Evolutionary conservation across 2,113 vertebrate genomes (phyloP).

Genomic region (Varanus salvator): DNA sequence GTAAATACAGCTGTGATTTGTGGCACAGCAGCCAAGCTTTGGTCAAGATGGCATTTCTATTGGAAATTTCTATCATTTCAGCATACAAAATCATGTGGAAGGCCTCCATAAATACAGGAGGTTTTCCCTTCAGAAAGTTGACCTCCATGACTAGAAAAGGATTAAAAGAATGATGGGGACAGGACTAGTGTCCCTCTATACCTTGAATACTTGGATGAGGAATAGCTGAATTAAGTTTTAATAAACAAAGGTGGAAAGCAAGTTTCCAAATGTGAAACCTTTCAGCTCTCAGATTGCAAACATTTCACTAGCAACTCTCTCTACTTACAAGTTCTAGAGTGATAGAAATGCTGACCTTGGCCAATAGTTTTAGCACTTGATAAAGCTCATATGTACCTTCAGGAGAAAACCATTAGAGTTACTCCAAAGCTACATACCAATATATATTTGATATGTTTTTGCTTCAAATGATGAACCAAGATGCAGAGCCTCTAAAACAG

Average conservation of each 20-base stretch:
- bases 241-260: neutral
- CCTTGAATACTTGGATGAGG: no score
- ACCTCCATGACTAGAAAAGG: no score
- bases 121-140: no score
- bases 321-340: neutral
- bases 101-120: no score
- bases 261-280: no score
- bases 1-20: neutral
- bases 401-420: neutral
- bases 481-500: slow-evolving; percentile 13
- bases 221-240: no score
- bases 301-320: neutral
- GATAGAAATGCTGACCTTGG: neutral
- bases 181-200: no score
- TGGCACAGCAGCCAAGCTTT: neutral
- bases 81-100: no score
- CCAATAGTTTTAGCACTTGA: neutral
- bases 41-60: neutral
- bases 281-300: neutral
- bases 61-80: neutral
- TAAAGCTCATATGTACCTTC: neutral
- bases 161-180: no score
- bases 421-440: neutral
- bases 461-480: slow-evolving; percentile 1
- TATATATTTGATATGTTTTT: neutral